Evolutionary conservation across 2,888 invertebrate species (phyloP), one percentile per base, ranked within the genome.

Genomic region (Parasteatoda lunata): DNA sequence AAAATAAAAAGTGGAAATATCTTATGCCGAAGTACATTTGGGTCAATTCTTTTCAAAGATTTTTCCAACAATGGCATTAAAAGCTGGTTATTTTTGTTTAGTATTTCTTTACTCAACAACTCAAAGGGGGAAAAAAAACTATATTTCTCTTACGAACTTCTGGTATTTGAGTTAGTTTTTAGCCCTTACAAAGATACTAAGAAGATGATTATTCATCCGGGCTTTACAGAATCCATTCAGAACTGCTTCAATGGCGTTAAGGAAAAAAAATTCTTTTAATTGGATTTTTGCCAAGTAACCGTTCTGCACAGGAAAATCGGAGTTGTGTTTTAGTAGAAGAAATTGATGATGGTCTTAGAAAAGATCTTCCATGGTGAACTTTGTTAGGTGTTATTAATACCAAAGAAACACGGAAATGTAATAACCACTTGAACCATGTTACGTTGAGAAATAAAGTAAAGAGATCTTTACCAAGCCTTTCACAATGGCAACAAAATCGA

Each of bases 401-500:
- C 68, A 77, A 64, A 75, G 72, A 76, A 84, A 68, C 75, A 68
- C 65, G 70, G 64, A 75, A 79, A 84, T 64, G 65, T 75, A 79
- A 75, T 84, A 66, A 75, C 59, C 75, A 64, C 45, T 72, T 52
- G 30, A 49, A 79, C 79, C 30, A 64, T 59, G 75, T 73, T 49
- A 59, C 64, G 69, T 65, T 30, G 71, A 45, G 48, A 69, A 75
- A 76, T 82, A 59, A 68, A 81, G 54, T 71, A 76, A 54, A 64
- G 51, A 70, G 30, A 30, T 69, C 51, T 11, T 64, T 69, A 13
- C 59, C 54, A 30, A 15, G 72, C 59, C 68, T 52, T 70, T 70
- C 78, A 79, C 73, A 79, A 69, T 68, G 75, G 79, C 65, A 79
- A 48, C 75, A 75, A 79, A 80, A 84, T 84, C 84, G 79, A 84